Conservation (phyloP, 1,140 invertebrate species). For the Aphidius ervi region DNA sequence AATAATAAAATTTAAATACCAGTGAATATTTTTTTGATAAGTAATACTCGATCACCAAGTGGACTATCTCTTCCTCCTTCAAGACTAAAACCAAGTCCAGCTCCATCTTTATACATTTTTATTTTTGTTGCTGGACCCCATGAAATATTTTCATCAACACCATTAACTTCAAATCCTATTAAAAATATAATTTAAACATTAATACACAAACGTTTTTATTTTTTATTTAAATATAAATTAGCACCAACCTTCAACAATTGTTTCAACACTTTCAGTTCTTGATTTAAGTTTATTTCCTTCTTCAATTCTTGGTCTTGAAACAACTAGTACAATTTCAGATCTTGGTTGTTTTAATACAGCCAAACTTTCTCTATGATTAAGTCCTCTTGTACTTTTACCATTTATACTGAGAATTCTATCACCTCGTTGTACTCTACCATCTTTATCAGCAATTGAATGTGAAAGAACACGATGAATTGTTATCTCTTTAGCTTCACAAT, state of each 20-base stretch:
- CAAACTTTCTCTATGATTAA: slow-evolving; percentile 81
- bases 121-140: slow-evolving; percentile 54
- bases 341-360: slow-evolving; percentile 76
- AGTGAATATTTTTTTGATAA: slow-evolving; percentile 88
- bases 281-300: slow-evolving; percentile 32
- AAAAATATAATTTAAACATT: not conserved
- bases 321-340: slow-evolving; percentile 65
- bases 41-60: slow-evolving; percentile 77
- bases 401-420: slow-evolving; percentile 87
- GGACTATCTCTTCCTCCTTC: slow-evolving; percentile 89
- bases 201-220: not conserved
- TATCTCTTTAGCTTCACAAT: slow-evolving; percentile 87
- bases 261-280: slow-evolving; percentile 41
- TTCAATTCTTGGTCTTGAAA: slow-evolving; percentile 53
- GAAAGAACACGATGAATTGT: slow-evolving; percentile 83
- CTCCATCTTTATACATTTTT: slow-evolving; percentile 77
- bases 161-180: slow-evolving; percentile 39
- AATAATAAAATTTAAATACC: slow-evolving; percentile 56
- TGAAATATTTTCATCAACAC: slow-evolving; percentile 31
- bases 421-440: slow-evolving; percentile 80
- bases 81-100: slow-evolving; percentile 86
- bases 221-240: not conserved
- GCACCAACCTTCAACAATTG: slow-evolving; percentile 37
- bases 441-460: slow-evolving; percentile 79
- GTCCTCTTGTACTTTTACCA: slow-evolving; percentile 72